Evolutionary conservation across 2,797 vertebrate species (phyloP).

Genomic region (Sebastes vulpes): DNA sequence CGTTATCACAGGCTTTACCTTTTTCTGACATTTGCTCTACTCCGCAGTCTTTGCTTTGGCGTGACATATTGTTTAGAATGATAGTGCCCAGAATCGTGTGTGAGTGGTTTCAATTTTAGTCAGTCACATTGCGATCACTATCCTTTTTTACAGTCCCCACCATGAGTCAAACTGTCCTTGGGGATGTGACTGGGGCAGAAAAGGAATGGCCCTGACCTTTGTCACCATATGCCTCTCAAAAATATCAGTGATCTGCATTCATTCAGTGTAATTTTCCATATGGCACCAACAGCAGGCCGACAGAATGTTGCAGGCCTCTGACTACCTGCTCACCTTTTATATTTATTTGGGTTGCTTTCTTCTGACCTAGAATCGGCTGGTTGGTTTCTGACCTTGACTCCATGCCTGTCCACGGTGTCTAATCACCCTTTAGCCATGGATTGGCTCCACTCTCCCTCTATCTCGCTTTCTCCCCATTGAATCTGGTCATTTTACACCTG

Average conservation of each 20-base stretch:
- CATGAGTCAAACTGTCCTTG: slow-evolving; percentile 29
- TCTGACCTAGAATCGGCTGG: slow-evolving; percentile 51
- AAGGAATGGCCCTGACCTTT: slow-evolving; percentile 50
- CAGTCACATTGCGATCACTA: slow-evolving; percentile 11
- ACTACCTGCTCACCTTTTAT: slow-evolving; percentile 42
- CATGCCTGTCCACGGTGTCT: slow-evolving; percentile 52
- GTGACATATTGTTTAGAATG: not conserved
- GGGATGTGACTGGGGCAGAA: slow-evolving; percentile 34
- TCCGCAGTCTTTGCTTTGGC: not conserved
- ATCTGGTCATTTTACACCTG: slow-evolving; percentile 80
- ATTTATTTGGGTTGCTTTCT: slow-evolving; percentile 47
- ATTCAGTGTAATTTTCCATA: slow-evolving; percentile 57
- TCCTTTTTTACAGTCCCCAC: slow-evolving; percentile 12
- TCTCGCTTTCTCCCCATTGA: slow-evolving; percentile 70
- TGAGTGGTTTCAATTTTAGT: slow-evolving; percentile 1
- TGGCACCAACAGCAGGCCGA: slow-evolving; percentile 53
- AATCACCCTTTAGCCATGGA: slow-evolving; percentile 61
- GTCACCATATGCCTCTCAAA: slow-evolving; percentile 58
- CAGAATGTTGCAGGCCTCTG: slow-evolving; percentile 34
- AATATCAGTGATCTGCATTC: slow-evolving; percentile 58
- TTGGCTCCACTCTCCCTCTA: slow-evolving; percentile 36
- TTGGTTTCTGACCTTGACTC: slow-evolving; percentile 69
- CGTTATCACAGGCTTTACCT: not conserved
- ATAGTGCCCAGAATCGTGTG: not conserved
- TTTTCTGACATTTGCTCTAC: slow-evolving; percentile 7